Percentiles rank a stretch among this genome's conserved stretches.
These are phyloP conservation scores for Trypoxylon attenuatum DNA, from an alignment of 2,888 invertebrate species.

Conservation along the genomic window DNA sequence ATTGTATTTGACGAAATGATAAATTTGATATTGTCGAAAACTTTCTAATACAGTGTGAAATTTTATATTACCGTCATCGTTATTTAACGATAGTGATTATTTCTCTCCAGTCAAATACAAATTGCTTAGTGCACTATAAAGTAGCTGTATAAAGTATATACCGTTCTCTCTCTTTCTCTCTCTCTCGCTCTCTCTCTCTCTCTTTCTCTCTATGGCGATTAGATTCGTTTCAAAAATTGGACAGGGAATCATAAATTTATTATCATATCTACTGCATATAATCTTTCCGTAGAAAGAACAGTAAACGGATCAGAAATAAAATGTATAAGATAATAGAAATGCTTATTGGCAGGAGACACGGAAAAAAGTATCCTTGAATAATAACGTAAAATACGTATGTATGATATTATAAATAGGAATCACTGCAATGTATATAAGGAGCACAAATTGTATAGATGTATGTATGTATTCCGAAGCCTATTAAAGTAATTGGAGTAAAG, in stretches of 20 bases:
- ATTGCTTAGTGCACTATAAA: slow-evolving; percentile 27
- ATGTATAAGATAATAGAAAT: slow-evolving; percentile 26
- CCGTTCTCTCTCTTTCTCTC: no score
- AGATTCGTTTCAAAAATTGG: slow-evolving; percentile 9
- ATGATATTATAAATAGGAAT: slow-evolving; percentile 25
- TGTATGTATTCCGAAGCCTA: slow-evolving; percentile 11
- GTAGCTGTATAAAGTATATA: slow-evolving; percentile 32
- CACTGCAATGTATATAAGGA: slow-evolving; percentile 22
- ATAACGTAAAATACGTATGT: slow-evolving; percentile 22
- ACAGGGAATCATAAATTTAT: slow-evolving; percentile 8
- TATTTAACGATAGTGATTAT: no score
- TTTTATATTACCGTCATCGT: no score
- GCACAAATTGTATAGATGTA: slow-evolving; percentile 5
- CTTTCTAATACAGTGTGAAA: no score
- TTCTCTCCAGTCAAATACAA: slow-evolving; percentile 35
- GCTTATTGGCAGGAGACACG: slow-evolving; percentile 12
- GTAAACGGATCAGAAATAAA: slow-evolving; percentile 11
- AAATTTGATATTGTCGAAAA: slow-evolving; percentile 5
- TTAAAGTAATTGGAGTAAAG: slow-evolving; percentile 18
- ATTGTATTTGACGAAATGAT: slow-evolving; percentile 29
- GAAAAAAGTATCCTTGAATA: slow-evolving; percentile 24
- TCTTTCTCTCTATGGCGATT: no score
- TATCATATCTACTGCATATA: slow-evolving; percentile 16
- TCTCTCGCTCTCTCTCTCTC: no score
- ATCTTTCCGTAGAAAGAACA: slow-evolving; percentile 17